These are phyloP conservation scores for Phrynosoma platyrhinos DNA, from an alignment of 2,113 vertebrate species.

Conservation along the genomic window DNA sequence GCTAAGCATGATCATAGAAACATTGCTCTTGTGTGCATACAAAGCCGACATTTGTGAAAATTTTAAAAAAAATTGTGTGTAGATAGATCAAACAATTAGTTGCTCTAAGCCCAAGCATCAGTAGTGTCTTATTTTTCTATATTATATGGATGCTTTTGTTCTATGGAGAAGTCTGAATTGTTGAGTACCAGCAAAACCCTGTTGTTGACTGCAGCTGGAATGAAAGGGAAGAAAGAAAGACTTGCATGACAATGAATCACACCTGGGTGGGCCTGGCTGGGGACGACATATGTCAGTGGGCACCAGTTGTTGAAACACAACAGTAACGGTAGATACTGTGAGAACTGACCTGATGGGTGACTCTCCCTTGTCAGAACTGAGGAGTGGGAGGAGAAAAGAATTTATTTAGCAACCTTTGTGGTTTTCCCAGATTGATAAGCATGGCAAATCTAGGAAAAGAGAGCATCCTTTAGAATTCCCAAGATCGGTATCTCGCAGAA, in stretches of 20 bases:
- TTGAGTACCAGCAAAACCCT: not conserved
- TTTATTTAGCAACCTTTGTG: not conserved
- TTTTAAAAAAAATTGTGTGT: not conserved
- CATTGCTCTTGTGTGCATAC: not conserved
- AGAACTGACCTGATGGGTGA: not conserved
- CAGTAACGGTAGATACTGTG: not conserved
- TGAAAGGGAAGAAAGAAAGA: not conserved
- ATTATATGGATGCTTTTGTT: not conserved
- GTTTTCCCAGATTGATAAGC: not conserved
- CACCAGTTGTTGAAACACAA: not conserved
- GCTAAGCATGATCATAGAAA: not conserved
- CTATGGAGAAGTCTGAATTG: not conserved
- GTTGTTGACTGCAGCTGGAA: not conserved
- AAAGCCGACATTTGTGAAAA: not conserved
- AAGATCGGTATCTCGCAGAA: not conserved
- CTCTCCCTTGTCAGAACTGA: not conserved
- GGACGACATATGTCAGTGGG: not conserved
- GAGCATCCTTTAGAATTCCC: no score
- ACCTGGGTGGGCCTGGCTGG: not conserved
- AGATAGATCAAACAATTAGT: not conserved
- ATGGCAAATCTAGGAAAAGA: not conserved
- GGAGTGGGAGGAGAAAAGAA: not conserved
- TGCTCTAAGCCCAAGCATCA: not conserved
- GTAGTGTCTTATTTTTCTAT: not conserved
- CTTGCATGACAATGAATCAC: not conserved